phyloP scores from a whole-genome alignment of 2,113 vertebrate species.

The Ranitomeya variabilis region DNA sequence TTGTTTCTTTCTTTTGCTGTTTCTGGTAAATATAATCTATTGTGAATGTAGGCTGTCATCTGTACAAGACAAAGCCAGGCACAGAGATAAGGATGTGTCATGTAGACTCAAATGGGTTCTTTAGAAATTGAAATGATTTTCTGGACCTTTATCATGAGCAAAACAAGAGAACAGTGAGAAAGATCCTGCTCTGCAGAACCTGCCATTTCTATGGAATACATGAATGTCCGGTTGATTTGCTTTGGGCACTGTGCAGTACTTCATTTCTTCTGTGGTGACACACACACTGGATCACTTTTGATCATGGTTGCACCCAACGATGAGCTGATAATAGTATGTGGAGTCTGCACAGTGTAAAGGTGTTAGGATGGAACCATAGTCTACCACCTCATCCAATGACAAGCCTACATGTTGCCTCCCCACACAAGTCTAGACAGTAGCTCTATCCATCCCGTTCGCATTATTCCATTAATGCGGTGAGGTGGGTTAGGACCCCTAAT shows the following conservation, averaged over 20 bases:
- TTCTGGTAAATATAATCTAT: not conserved
- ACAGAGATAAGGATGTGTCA: not conserved
- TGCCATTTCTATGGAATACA: not conserved
- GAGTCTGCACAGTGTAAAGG: no score
- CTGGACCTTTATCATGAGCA: no score
- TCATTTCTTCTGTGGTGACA: not conserved
- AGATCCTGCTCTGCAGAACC: not conserved
- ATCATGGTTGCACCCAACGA: not conserved
- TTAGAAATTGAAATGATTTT: not conserved
- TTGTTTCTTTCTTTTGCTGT: not conserved
- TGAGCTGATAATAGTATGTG: no score
- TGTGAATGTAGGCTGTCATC: not conserved
- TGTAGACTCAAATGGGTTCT: not conserved
- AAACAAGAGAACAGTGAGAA: not conserved
- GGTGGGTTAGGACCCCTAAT: no score
- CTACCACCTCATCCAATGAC: no score
- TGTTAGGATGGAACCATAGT: no score
- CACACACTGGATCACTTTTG: not conserved
- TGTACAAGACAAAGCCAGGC: not conserved
- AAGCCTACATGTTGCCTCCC: no score
- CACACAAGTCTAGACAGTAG: no score
- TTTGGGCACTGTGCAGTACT: not conserved
- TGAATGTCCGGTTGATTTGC: not conserved
- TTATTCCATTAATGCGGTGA: no score
- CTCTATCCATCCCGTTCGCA: no score